These are phyloP conservation scores for Leptura quadrifasciata DNA, from an alignment of 2,888 invertebrate genomes.

Conservation along the genomic window DNA sequence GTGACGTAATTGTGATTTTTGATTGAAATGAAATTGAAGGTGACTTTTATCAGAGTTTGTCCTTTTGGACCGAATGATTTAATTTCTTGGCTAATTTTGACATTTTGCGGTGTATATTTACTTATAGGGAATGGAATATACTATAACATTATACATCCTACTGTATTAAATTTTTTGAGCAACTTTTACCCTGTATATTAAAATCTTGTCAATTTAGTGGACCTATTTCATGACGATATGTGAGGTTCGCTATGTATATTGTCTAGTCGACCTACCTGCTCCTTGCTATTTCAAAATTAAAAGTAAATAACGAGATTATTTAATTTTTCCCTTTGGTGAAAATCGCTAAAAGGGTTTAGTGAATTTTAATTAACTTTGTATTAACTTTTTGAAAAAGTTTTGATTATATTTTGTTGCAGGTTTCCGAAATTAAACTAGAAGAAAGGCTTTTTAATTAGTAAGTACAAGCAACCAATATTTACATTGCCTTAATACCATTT, in stretches of 20 bases:
- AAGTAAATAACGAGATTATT: slow-evolving; percentile 34
- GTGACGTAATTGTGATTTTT: too few relatives aligned
- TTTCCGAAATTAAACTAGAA: slow-evolving; percentile 58
- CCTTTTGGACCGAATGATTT: too few relatives aligned
- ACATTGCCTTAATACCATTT: slow-evolving; percentile 64
- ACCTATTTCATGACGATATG: neutral
- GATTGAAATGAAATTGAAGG: too few relatives aligned
- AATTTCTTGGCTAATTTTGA: too few relatives aligned
- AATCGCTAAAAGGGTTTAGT: slow-evolving; percentile 11
- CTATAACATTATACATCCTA: too few relatives aligned
- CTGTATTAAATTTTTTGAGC: too few relatives aligned
- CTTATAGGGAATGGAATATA: too few relatives aligned
- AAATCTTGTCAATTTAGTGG: neutral
- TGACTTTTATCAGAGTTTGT: too few relatives aligned
- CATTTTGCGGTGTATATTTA: too few relatives aligned
- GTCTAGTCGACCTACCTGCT: neutral
- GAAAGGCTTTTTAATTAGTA: slow-evolving; percentile 65
- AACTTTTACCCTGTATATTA: too few relatives aligned
- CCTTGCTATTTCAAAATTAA: neutral
- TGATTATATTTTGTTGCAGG: slow-evolving; percentile 50
- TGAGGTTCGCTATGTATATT: neutral
- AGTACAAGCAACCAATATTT: slow-evolving; percentile 66
- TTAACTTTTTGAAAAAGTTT: slow-evolving; percentile 28
- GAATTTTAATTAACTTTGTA: slow-evolving; percentile 35
- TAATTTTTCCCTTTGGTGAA: slow-evolving; percentile 8